These are phyloP conservation scores for Heliangelus exortis DNA, from an alignment of 2,797 vertebrate species.

Conservation along the genomic window DNA sequence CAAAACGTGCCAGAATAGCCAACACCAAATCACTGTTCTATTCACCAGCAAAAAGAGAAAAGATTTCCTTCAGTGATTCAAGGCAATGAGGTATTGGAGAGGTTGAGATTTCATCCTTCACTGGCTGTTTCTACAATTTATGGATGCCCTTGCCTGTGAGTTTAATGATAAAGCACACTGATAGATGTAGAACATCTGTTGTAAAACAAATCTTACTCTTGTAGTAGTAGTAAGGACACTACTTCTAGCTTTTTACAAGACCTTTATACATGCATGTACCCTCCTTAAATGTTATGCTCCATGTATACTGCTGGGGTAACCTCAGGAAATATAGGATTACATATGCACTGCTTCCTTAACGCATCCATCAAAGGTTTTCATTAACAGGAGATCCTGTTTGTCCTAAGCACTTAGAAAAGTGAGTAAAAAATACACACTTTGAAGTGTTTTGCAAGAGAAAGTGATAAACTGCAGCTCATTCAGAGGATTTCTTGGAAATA, in stretches of 20 bases:
- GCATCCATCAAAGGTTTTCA: constrained; percentile 58
- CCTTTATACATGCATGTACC: neutral
- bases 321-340: constrained; percentile 61
- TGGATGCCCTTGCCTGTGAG: neutral
- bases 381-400: constrained; percentile 45
- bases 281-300: constrained; percentile 4
- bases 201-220: neutral
- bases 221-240: neutral
- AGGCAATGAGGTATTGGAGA: neutral
- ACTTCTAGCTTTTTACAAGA: neutral
- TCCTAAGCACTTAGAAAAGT: constrained; percentile 27
- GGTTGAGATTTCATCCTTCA: neutral
- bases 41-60: constrained; percentile 8
- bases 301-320: constrained; percentile 7
- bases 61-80: neutral
- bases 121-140: neutral
- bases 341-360: constrained; percentile 24
- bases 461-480: neutral
- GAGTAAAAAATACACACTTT: constrained; percentile 18
- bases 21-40: neutral
- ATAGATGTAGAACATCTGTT: neutral
- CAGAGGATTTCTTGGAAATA: neutral
- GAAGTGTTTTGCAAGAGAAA: constrained; percentile 2
- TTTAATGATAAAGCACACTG: neutral
- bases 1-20: neutral